Percentiles rank a stretch among this genome's conserved stretches.
Evolutionary conservation across 92 coral and sea anemone genomes (phyloP).

Genomic region (Umimayanthus kanabou): DNA sequence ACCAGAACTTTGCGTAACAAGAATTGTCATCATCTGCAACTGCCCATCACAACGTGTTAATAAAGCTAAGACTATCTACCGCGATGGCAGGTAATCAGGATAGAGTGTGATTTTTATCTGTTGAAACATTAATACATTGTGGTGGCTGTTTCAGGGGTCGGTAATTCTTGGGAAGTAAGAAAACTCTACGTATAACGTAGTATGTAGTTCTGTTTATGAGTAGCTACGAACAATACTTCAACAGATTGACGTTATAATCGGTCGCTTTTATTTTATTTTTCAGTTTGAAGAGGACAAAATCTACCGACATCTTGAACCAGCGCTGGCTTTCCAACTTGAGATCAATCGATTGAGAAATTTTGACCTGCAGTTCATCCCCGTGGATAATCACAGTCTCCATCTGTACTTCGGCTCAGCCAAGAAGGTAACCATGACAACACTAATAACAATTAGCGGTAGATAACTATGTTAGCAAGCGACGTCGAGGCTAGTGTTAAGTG

Average conservation of each 20-base stretch:
- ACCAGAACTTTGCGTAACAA: too few species aligned
- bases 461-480: too few species aligned
- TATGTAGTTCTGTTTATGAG: neutral
- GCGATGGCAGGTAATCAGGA: too few species aligned
- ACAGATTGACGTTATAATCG: neutral
- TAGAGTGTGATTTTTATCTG: neutral
- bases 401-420: constrained; percentile 93
- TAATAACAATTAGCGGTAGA: neutral
- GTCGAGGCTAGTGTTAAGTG: too few species aligned
- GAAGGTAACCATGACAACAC: constrained; percentile 59
- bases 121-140: neutral
- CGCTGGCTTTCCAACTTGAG: constrained; percentile 93
- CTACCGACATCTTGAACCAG: constrained; percentile 98
- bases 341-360: constrained; percentile 91
- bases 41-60: too few species aligned
- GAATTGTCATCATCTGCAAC: too few species aligned
- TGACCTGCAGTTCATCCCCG: constrained; percentile 85
- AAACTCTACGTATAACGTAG: neutral
- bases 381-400: constrained; percentile 92
- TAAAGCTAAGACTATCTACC: too few species aligned
- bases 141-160: too few species aligned
- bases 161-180: too few species aligned
- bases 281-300: constrained; percentile 92
- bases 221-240: neutral
- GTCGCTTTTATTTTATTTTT: neutral